A percentile compares a stretch with the other conserved stretches of the same genome.
phyloP scores from a whole-genome alignment of 2,113 vertebrate genomes.

The Myrmecophaga tridactyla region DNA sequence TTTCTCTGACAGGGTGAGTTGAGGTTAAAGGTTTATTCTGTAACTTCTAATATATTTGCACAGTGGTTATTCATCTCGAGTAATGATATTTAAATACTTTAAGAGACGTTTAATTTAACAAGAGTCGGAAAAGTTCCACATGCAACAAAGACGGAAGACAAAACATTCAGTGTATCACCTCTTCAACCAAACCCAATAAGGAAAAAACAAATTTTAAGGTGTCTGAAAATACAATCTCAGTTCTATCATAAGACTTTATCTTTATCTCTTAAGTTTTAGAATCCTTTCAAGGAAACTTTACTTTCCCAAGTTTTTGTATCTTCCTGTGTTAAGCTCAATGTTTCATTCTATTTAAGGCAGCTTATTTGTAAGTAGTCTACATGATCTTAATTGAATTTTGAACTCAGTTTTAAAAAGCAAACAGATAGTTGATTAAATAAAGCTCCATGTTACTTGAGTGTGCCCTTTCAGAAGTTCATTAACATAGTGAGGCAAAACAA shows the following conservation, averaged over 20 bases:
- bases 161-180: not conserved
- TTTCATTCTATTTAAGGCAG: constrained; percentile 17
- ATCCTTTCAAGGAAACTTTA: not conserved
- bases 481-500: not conserved
- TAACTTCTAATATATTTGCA: not conserved
- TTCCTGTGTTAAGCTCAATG: not conserved
- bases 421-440: constrained; percentile 9
- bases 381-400: constrained; percentile 43
- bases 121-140: not conserved
- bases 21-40: not conserved
- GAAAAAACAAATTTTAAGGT: not conserved
- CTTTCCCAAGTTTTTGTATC: not conserved
- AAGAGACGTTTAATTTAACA: not conserved
- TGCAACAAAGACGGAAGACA: not conserved
- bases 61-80: constrained; percentile 19
- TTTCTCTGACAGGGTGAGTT: constrained; percentile 20
- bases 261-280: not conserved
- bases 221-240: not conserved
- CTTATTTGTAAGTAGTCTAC: not conserved
- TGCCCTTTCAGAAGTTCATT: constrained; percentile 24
- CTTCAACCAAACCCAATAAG: not conserved
- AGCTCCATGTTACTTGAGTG: not conserved
- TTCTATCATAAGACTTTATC: constrained; percentile 14
- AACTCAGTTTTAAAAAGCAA: constrained; percentile 23
- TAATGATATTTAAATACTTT: not conserved